Percentiles rank a stretch among this genome's conserved stretches.
These are phyloP conservation scores for Ochropacha duplaris DNA, from an alignment of 2,888 invertebrate genomes.

Conservation along the genomic window DNA sequence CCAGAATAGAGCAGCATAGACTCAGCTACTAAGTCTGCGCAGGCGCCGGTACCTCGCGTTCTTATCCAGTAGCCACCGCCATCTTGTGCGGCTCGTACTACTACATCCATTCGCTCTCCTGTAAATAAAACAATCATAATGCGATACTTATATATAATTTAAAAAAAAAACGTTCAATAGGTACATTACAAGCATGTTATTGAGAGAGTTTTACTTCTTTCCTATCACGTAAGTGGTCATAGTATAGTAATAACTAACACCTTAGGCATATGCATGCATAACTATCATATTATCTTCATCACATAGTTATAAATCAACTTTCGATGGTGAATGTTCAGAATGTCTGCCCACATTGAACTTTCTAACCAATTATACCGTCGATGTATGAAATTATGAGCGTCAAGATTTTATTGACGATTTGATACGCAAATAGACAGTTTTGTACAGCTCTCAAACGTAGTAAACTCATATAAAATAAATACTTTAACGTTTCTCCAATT, in stretches of 20 bases:
- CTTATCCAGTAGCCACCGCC: constrained; percentile 81
- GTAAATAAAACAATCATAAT: constrained; percentile 35
- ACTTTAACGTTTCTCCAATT: too few species aligned
- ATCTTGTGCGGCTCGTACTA: constrained; percentile 76
- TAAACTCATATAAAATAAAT: too few species aligned
- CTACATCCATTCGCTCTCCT: constrained; percentile 86
- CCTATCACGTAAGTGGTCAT: too few species aligned
- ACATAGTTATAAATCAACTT: constrained; percentile 7
- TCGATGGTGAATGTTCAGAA: constrained; percentile 5
- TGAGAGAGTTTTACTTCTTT: too few species aligned
- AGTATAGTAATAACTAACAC: too few species aligned
- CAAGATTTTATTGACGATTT: neutral
- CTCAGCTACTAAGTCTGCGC: constrained; percentile 62
- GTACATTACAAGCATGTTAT: too few species aligned
- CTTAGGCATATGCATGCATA: neutral
- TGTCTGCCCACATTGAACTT: neutral
- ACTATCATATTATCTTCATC: neutral
- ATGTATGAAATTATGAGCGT: neutral
- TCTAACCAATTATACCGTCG: neutral
- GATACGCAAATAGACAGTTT: neutral
- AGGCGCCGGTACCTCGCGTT: constrained; percentile 76
- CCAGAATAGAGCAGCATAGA: constrained; percentile 79
- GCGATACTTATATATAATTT: too few species aligned
- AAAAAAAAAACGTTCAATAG: too few species aligned
- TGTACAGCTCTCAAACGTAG: neutral